phyloP scores from a whole-genome alignment of 2,797 vertebrate genomes.

The Poecilia picta region DNA sequence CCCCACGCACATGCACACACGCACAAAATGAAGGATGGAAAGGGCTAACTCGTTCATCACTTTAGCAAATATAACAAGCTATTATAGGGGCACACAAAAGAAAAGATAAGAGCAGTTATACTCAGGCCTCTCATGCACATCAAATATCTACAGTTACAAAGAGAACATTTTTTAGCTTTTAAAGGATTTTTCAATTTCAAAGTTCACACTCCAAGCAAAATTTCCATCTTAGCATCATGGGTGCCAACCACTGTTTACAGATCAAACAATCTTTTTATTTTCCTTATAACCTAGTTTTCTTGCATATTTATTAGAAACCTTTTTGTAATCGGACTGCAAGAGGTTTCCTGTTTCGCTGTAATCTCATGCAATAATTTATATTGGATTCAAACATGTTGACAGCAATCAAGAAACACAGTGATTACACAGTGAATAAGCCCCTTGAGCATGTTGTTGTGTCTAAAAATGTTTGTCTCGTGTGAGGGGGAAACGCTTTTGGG shows the following conservation, averaged over 20 bases:
- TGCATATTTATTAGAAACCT: neutral
- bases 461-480: slow-evolving; percentile 24
- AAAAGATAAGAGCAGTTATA: slow-evolving; percentile 65
- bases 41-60: slow-evolving; percentile 78
- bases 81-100: slow-evolving; percentile 56
- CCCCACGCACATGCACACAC: slow-evolving; percentile 45
- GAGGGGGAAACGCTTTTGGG: neutral
- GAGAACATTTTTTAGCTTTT: neutral
- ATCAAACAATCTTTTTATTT: slow-evolving; percentile 7
- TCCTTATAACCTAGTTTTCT: neutral
- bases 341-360: neutral
- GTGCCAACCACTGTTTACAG: neutral
- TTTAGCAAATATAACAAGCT: slow-evolving; percentile 73
- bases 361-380: neutral
- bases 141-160: neutral
- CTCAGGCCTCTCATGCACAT: slow-evolving; percentile 30
- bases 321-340: neutral
- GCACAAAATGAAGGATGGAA: slow-evolving; percentile 69
- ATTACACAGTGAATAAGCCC: slow-evolving; percentile 10
- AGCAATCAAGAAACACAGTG: slow-evolving; percentile 17
- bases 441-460: slow-evolving; percentile 8
- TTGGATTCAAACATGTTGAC: slow-evolving; percentile 2
- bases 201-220: neutral
- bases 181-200: neutral
- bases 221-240: neutral